Percentiles rank a stretch among this genome's conserved stretches.
phyloP scores from a whole-genome alignment of 2,797 vertebrate species.

The Sciaenops ocellatus region DNA sequence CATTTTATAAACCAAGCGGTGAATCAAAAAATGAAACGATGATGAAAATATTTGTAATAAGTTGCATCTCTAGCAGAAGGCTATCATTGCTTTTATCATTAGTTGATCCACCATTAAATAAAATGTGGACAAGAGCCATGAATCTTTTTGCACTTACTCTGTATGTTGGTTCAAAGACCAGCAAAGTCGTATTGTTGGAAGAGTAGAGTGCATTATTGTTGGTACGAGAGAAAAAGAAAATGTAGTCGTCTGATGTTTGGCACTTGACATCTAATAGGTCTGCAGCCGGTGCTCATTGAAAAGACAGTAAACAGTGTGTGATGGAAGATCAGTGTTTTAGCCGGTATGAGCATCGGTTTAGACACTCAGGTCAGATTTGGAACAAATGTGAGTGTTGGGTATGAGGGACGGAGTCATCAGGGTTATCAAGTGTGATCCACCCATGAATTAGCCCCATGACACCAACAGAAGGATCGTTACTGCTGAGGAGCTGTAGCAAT shows the following conservation, averaged over 20 bases:
- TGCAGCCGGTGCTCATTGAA: slow-evolving; percentile 21
- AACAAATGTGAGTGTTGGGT: slow-evolving; percentile 22
- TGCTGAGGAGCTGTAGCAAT: slow-evolving; percentile 38
- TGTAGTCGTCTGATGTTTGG: slow-evolving; percentile 21
- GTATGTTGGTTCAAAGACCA: not conserved
- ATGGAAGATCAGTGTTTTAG: slow-evolving; percentile 15
- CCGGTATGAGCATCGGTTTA: slow-evolving; percentile 20
- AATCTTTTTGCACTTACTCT: not conserved
- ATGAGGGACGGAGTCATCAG: slow-evolving; percentile 17
- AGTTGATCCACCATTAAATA: not conserved
- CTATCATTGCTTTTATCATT: not conserved
- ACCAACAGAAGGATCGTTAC: slow-evolving; percentile 49
- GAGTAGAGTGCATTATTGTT: slow-evolving; percentile 11
- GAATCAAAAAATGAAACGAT: not conserved
- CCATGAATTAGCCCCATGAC: slow-evolving; percentile 55
- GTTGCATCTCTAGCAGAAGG: not conserved
- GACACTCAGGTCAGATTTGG: slow-evolving; percentile 43
- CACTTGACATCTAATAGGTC: slow-evolving; percentile 33
- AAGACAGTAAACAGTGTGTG: slow-evolving; percentile 25
- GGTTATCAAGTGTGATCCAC: slow-evolving; percentile 50
- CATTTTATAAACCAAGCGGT: not conserved
- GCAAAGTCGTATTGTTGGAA: slow-evolving; percentile 9
- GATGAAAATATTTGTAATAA: not conserved
- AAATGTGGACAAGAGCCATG: not conserved
- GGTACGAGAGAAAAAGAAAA: not conserved